These are phyloP conservation scores for Loxodonta africana DNA, from an alignment of 2,113 vertebrate species.

Conservation along the genomic window DNA sequence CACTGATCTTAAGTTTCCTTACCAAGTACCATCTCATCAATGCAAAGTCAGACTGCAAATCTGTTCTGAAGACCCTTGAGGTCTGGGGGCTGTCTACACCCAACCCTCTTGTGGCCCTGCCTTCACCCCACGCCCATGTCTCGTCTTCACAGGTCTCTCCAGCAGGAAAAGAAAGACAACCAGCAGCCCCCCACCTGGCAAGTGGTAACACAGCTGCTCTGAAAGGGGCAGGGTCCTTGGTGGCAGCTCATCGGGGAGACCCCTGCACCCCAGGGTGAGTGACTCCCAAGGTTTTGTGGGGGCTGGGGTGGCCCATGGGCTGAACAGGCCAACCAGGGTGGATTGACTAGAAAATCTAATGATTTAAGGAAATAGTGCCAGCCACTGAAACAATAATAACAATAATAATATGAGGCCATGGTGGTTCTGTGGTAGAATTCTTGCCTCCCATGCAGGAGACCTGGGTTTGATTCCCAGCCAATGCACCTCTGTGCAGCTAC, in stretches of 20 bases:
- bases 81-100: too few species aligned
- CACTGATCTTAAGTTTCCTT: neutral
- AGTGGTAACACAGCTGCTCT: neutral
- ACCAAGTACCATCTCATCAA: neutral
- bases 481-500: neutral
- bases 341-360: neutral
- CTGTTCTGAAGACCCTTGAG: neutral
- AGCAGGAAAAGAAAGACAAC: neutral
- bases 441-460: neutral
- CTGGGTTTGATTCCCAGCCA: neutral
- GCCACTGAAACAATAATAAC: neutral
- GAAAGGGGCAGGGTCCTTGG: neutral
- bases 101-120: neutral
- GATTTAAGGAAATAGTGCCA: neutral
- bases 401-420: neutral
- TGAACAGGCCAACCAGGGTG: neutral
- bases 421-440: neutral
- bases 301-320: too few species aligned
- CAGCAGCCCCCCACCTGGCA: neutral
- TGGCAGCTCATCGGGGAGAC: neutral
- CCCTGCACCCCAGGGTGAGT: conserved; percentile 61
- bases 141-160: conserved; percentile 17
- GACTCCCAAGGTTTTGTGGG: neutral
- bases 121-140: neutral
- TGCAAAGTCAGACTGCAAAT: neutral